phyloP scores from a whole-genome alignment of 2,888 invertebrate genomes.

The Troides oblongomaculatus region DNA sequence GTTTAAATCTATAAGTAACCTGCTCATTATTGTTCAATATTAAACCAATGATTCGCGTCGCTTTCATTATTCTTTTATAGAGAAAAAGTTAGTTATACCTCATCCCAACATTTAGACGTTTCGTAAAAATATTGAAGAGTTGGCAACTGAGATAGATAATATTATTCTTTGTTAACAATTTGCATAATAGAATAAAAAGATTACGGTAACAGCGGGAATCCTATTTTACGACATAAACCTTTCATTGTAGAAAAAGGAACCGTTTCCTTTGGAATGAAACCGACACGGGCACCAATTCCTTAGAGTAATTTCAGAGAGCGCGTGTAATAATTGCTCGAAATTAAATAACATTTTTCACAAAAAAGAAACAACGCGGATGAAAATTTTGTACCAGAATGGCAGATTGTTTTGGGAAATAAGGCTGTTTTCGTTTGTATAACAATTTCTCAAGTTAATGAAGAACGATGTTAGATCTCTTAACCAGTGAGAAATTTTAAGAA shows the following conservation, averaged over 20 bases:
- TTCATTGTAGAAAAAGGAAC: constrained; percentile 63
- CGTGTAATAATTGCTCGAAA: constrained; percentile 77
- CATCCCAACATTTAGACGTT: not conserved
- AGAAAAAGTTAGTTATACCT: not conserved
- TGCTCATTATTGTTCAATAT: not conserved
- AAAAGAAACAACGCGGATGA: constrained; percentile 68
- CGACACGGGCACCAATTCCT: constrained; percentile 71
- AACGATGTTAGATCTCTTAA: constrained; percentile 43
- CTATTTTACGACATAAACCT: constrained; percentile 65
- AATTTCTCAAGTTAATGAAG: constrained; percentile 64
- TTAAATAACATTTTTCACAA: constrained; percentile 78
- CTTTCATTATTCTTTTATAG: not conserved
- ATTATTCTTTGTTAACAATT: constrained; percentile 44
- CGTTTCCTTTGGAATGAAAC: constrained; percentile 61
- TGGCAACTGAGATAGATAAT: constrained; percentile 29
- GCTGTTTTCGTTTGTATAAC: constrained; percentile 62
- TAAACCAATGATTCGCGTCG: not conserved
- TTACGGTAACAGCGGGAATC: constrained; percentile 64
- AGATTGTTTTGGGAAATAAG: constrained; percentile 59
- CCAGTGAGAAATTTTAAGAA: constrained; percentile 17
- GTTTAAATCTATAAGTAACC: no score
- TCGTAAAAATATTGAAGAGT: constrained; percentile 22
- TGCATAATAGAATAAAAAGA: constrained; percentile 59
- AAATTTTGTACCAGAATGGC: constrained; percentile 61
- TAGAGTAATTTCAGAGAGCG: constrained; percentile 76